Base-by-base conservation (phyloP, 2,797 vertebrate genomes). In the Cheirogaleus major region DNA sequence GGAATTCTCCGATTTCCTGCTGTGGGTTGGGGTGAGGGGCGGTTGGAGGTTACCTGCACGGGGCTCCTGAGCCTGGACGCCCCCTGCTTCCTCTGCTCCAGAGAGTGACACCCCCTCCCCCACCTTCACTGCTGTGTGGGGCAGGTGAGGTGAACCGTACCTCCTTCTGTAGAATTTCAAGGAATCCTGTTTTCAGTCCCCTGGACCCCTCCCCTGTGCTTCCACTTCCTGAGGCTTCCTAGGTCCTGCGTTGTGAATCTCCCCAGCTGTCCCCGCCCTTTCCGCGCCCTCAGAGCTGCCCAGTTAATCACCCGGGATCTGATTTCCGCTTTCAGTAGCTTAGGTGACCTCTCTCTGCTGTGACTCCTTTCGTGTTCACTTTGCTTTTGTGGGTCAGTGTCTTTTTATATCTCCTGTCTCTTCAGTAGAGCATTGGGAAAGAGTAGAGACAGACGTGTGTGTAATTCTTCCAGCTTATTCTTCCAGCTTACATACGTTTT, bases 361-460 rank as follows among this genome's bases (percentile, higher is more conserved):
- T 69, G 65, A 57, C 11, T 48, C 32, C 27, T 84, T 43, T 69
- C 57, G 7, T 65, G 63, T 55, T 87, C 59, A 70, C 82, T 78
- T 88, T 75, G 61, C 73, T 55, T 59, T 65, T 88, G 79, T 67
- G 59, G n/a, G 30, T 59, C 18, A 22, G 38, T 63, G 32, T 59
- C 69, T 94, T 91, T 55, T 84, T 12, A 45, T 65, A 35, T 81
- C 48, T 85, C 75, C 45, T 93, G 78, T 72, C 52, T 75, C 38
- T 59, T 91, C 91, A 65, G 41, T 23, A 52, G 45, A 13, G 7
- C 30, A 96, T 89, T 94, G 90, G 97, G 95, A 96, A 93, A 91
- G 95, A 98, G 93, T 63, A 3, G 57, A 87, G 43, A 61, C 35
- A 81, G 79, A 55, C 22, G 4, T 85, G 59, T 57, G n/a, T 67